phyloP scores from a whole-genome alignment of 2,113 vertebrate genomes.

The Mola mola region DNA sequence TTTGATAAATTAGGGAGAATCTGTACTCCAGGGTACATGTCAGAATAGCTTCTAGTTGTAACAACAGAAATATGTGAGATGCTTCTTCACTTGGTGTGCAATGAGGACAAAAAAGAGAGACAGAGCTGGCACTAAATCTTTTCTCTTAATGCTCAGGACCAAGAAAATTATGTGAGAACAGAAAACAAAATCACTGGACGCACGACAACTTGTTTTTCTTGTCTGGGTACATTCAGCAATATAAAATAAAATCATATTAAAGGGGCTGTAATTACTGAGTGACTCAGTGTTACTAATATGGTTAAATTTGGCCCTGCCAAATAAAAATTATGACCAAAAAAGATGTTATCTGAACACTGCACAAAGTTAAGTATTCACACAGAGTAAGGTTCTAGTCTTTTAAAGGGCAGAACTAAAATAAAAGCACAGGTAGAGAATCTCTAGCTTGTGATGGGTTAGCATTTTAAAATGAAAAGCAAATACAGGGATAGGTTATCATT shows the following conservation, averaged over 20 bases:
- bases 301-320: background rate
- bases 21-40: no score
- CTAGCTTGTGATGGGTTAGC: no score
- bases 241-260: background rate
- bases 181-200: background rate
- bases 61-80: constrained; percentile 24
- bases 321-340: background rate
- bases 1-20: background rate
- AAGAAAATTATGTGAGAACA: background rate
- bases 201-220: background rate
- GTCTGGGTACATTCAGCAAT: background rate
- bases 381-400: no score
- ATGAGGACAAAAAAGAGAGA: constrained; percentile 6
- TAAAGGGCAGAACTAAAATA: no score
- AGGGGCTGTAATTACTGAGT: background rate
- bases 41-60: background rate
- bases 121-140: background rate
- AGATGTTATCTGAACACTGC: no score
- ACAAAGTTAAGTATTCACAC: no score
- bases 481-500: no score
- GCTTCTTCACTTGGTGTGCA: constrained; percentile 14
- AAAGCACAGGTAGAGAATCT: no score
- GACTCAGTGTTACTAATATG: background rate
- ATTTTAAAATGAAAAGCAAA: no score
- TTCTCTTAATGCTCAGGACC: background rate